Evolutionary conservation across 2,113 vertebrate species (phyloP), one percentile per base, ranked within the genome.

Genomic region (Chloroceryle aenea): DNA sequence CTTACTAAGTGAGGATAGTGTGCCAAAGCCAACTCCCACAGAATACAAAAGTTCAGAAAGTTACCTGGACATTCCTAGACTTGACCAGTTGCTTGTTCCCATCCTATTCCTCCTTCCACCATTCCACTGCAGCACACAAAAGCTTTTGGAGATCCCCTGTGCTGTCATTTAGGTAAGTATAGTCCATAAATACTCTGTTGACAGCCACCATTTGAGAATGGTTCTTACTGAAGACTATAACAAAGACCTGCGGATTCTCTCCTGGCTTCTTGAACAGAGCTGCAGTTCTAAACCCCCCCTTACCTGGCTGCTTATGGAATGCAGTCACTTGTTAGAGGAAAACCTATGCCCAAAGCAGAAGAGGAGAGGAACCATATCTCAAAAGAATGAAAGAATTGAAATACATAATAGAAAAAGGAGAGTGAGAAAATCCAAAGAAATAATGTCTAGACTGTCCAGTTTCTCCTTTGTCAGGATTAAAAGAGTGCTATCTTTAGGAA

Each of bases 401-500:
- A 87, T 69, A 3, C 72, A 45, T 90, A 43, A 22, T 4, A 61
- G 67, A 87, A 96, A 93, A 85, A 89, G 53, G 16, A 63, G 88
- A 87, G 42, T 63, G 26, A 92, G 63, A 93, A 97, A 96, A 96
- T 62, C n/a, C 77, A 85, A 87, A 90, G 61, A 94, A 96, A 97
- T 96, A 68, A 85, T 64, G 76, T 71, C 89, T 95, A 63, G 78
- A 84, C 63, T 88, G 66, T 82, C 87, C 93, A 68, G 71, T 89
- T 96, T 96, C 93, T 94, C 63, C 87, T 96, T 97, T 92, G 45
- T 93, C 63, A 86, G 79, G 50, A 93, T 96, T 89, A 82, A 78
- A 74, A 95, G 79, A 96, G 74, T 80, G 62, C 89, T 95, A 87
- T 87, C 91, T 97, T 82, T 50, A 89, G 94, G 84, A 94, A 95